Evolutionary conservation across 2,113 vertebrate genomes (phyloP), one percentile per base, ranked within the genome.

Genomic region (Pseudorhombus dupliciocellatus): DNA sequence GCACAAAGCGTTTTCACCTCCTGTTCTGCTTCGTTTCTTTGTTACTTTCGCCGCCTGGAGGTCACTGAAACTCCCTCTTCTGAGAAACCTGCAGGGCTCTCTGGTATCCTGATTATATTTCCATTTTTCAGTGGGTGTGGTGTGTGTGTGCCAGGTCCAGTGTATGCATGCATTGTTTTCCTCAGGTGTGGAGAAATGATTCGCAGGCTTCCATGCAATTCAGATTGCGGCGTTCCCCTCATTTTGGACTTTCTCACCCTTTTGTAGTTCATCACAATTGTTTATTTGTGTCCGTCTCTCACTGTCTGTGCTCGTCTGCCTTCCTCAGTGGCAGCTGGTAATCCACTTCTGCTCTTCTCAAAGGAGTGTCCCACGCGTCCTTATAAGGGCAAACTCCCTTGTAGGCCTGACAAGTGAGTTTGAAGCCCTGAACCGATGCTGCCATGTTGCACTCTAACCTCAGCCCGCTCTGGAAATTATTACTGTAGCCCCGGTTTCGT

Each of bases 341-440:
- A 80, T 61, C 54, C 59, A 52, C 60, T 84, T 75, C 57, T 62
- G 71, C 83, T 69, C 74, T 20, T 55, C 70, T 75, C 25, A 7
- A 68, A 75, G 76, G 66, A 79, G 82, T 74, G 55, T 84, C 83
- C 60, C 12, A 1, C 74, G 1, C 82, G 65, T 75, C 92, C 91
- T 84, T 91, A 88, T 90, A 91, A 79, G 92, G 91, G 18, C 75
- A 92, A 83, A 88, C 77, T 69, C 67, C 69, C 75, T 85, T 72
- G 77, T 73, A 63, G 56, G 70, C 66, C 73, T 68, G 61, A 87
- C 42, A 54, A 84, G 73, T 75, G 70, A 60, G 71, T 85, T 73
- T 66, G 71, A 87, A 68, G 80, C 80, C 34, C 83, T 86, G 83
- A 88, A 85, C 84, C 42, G 51, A 86, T 89, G 76, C 83, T 73